These are phyloP conservation scores for Ascaphus truei DNA, from an alignment of 2,113 vertebrate genomes.

Conservation along the genomic window DNA sequence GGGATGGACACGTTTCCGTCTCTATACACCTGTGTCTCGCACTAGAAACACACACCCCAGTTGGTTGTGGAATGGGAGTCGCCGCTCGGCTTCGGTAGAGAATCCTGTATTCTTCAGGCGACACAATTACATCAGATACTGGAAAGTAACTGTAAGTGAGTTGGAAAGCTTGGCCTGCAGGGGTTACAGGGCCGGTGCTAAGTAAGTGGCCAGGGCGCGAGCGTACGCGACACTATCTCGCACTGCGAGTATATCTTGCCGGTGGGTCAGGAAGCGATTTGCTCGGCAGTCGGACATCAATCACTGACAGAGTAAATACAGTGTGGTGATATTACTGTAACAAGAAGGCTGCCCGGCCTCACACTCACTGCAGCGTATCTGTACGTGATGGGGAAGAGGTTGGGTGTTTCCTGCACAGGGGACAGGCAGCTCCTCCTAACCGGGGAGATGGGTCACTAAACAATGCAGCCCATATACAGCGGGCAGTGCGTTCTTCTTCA, in stretches of 20 bases:
- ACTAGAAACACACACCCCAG: not conserved
- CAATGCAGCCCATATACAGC: no score
- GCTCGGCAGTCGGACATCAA: not conserved
- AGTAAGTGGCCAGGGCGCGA: not conserved
- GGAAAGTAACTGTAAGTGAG: constrained; percentile 21
- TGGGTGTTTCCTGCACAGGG: no score
- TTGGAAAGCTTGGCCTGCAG: constrained; percentile 12
- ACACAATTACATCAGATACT: constrained; percentile 1
- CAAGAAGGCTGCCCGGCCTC: no score
- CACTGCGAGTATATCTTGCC: not conserved
- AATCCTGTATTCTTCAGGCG: not conserved
- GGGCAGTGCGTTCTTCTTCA: no score
- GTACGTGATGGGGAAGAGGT: no score
- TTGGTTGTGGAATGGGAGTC: constrained; percentile 4
- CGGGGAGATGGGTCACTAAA: no score
- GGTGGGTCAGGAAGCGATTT: constrained; percentile 19
- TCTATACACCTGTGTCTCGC: not conserved
- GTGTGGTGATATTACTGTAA: no score
- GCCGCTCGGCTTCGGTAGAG: no score
- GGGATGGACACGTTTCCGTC: no score
- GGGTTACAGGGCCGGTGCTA: not conserved
- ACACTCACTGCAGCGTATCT: no score
- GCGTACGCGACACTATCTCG: constrained; percentile 1
- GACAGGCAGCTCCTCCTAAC: no score
- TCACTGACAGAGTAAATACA: constrained; percentile 8